Percentiles rank a stretch among this genome's conserved stretches.
These are phyloP conservation scores for Microtus oregoni DNA, from an alignment of 2,113 vertebrate species.

Conservation along the genomic window DNA sequence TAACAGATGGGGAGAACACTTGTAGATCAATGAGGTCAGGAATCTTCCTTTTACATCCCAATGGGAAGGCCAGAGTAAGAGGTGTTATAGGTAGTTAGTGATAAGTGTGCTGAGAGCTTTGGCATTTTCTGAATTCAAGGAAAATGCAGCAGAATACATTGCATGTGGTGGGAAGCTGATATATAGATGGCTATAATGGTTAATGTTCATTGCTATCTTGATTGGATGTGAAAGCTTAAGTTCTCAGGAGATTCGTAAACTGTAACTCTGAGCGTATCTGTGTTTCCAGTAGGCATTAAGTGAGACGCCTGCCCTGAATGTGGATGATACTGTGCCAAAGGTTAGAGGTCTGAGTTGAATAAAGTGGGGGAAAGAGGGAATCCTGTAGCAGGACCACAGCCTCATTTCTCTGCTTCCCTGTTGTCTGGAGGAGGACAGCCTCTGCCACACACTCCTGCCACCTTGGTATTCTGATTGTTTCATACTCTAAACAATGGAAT, in stretches of 20 bases:
- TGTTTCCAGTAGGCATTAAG: not conserved
- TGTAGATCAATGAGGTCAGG: not conserved
- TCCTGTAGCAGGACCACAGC: not conserved
- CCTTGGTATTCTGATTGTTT: not conserved
- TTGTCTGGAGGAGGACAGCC: not conserved
- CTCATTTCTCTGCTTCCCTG: not conserved
- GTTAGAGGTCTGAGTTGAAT: not conserved
- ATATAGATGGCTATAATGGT: not conserved
- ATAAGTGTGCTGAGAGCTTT: not conserved
- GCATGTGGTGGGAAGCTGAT: not conserved
- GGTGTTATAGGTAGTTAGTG: not conserved
- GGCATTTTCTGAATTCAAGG: not conserved
- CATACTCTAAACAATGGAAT: not conserved
- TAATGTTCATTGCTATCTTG: not conserved
- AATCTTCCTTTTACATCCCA: not conserved
- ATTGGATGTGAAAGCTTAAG: not conserved
- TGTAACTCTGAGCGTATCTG: not conserved
- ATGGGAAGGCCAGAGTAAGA: fast-evolving
- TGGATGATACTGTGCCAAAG: not conserved
- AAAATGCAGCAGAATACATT: not conserved
- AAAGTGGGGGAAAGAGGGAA: not conserved
- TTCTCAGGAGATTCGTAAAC: not conserved
- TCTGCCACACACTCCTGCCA: not conserved
- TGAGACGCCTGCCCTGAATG: not conserved
- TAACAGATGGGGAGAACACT: fast-evolving